Evolutionary conservation across 2,888 invertebrate species (phyloP).

Genomic region (Troglohyphantes excavatus): DNA sequence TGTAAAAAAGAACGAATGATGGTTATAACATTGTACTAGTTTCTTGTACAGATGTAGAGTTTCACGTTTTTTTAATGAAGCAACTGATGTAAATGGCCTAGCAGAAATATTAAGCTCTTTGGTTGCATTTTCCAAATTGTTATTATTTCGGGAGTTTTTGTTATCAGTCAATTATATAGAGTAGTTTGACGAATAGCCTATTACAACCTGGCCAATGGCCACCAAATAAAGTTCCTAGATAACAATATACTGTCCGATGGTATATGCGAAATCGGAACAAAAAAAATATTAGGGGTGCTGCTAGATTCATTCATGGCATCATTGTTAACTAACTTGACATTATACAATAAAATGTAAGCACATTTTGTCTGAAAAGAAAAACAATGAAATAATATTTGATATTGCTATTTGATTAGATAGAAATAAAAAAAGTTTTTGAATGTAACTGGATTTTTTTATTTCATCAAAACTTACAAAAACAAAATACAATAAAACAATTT

Average conservation of each 20-base stretch:
- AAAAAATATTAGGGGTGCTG: constrained; percentile 62
- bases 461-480: too few species aligned
- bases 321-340: constrained; percentile 75
- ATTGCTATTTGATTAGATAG: constrained; percentile 78
- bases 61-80: constrained; percentile 60
- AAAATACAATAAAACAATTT: too few species aligned
- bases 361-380: constrained; percentile 67
- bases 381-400: constrained; percentile 75
- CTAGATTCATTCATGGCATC: constrained; percentile 62
- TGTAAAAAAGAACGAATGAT: constrained; percentile 72
- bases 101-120: constrained; percentile 60
- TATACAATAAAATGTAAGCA: constrained; percentile 73
- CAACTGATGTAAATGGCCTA: constrained; percentile 76
- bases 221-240: constrained; percentile 74
- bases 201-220: constrained; percentile 54
- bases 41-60: constrained; percentile 73
- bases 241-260: constrained; percentile 64
- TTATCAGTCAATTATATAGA: constrained; percentile 65
- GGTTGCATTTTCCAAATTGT: constrained; percentile 29
- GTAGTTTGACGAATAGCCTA: constrained; percentile 61
- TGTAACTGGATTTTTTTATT: constrained; percentile 47
- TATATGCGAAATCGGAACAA: constrained; percentile 49
- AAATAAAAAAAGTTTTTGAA: constrained; percentile 77
- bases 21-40: constrained; percentile 64
- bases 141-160: constrained; percentile 63